Conservation (phyloP, 92 coral and sea anemone genomes). For the Palythoa grandiflora region DNA sequence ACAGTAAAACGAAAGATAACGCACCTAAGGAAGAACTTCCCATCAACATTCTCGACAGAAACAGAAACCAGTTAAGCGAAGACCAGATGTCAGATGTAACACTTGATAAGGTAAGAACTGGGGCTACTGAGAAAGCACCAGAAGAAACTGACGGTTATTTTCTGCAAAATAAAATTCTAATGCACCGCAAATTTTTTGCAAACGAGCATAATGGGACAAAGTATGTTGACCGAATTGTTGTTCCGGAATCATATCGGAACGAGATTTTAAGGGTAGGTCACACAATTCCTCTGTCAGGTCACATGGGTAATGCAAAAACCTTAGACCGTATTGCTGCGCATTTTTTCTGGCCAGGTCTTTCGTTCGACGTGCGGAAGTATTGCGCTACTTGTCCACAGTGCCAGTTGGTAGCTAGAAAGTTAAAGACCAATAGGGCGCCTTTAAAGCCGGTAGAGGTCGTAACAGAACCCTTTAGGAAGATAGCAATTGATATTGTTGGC, state of each 20-base stretch:
- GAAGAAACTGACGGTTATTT: slow-evolving; percentile 71
- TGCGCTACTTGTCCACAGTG: slow-evolving; percentile 66
- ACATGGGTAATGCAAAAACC: slow-evolving; percentile 61
- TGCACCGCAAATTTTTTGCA: slow-evolving; percentile 56
- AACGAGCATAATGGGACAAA: slow-evolving; percentile 45
- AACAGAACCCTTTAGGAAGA: slow-evolving; percentile 62
- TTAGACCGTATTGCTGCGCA: slow-evolving; percentile 50
- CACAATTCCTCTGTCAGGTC: slow-evolving; percentile 59
- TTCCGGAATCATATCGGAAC: neutral
- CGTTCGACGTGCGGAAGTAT: slow-evolving; percentile 55
- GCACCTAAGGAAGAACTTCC: too few species aligned
- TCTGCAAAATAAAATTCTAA: slow-evolving; percentile 31
- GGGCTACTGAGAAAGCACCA: slow-evolving; percentile 51
- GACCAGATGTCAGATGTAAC: slow-evolving; percentile 49
- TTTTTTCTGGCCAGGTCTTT: slow-evolving; percentile 62
- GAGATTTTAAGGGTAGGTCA: neutral
- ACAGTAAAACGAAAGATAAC: slow-evolving; percentile 26
- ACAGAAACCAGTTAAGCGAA: slow-evolving; percentile 32
- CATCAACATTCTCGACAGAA: slow-evolving; percentile 48
- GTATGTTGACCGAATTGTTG: neutral
- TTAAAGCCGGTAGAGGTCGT: slow-evolving; percentile 54
- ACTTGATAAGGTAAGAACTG: neutral
- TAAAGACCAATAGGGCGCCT: slow-evolving; percentile 50
- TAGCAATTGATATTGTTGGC: slow-evolving; percentile 68
- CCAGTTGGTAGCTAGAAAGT: slow-evolving; percentile 58